Percentiles rank a stretch among this genome's conserved stretches.
phyloP scores from a whole-genome alignment of 2,113 vertebrate genomes.

The Helogale parvula region DNA sequence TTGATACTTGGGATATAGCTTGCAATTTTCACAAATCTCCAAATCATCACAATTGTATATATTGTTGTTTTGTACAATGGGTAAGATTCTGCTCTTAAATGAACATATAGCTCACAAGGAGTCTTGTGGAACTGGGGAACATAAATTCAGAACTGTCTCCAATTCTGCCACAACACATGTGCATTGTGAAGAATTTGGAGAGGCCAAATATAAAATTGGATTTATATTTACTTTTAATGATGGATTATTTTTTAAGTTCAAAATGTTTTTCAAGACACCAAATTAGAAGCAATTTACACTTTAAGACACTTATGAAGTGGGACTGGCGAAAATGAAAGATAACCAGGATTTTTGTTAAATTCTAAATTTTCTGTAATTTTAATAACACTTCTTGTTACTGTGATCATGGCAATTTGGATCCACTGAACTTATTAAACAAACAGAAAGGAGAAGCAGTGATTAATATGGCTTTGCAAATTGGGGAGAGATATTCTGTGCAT shows the following conservation, averaged over 20 bases:
- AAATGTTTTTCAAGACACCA: slow-evolving; percentile 14
- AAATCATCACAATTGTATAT: slow-evolving; percentile 22
- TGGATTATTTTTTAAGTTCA: slow-evolving; percentile 1
- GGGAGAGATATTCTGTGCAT: background rate
- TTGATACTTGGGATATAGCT: background rate
- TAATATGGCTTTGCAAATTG: background rate
- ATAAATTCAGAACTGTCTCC: background rate
- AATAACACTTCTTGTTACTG: background rate
- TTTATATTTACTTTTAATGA: slow-evolving; percentile 10
- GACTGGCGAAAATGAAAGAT: slow-evolving; percentile 1
- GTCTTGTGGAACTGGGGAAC: background rate
- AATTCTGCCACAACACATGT: background rate
- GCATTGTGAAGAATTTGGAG: background rate
- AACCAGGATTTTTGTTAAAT: slow-evolving; percentile 20
- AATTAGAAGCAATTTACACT: background rate
- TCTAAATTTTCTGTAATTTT: slow-evolving; percentile 15
- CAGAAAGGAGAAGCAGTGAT: background rate
- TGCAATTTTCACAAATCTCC: slow-evolving; percentile 32
- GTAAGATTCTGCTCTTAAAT: slow-evolving; percentile 42
- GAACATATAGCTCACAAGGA: background rate
- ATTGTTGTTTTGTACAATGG: background rate
- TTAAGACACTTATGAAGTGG: background rate
- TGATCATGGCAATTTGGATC: background rate
- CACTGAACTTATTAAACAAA: background rate
- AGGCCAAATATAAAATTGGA: background rate